Percentiles rank a stretch among this genome's conserved stretches.
Conservation (phyloP, 2,797 vertebrate species). For the Microtus obscurus region DNA sequence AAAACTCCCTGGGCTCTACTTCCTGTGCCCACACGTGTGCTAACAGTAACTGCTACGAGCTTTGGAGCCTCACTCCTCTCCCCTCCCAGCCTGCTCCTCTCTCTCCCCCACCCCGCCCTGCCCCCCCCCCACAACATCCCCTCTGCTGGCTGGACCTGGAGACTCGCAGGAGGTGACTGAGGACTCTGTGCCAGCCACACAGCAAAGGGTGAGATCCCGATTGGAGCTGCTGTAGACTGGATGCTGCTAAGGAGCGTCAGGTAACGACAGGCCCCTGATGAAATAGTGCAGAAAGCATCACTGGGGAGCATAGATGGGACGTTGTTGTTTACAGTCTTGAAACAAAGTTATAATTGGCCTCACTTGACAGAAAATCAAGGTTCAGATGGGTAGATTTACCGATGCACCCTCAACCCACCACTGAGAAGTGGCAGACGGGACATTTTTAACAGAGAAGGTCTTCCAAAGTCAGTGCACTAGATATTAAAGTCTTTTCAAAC, state of each 20-base stretch:
- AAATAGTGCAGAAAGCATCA: background rate
- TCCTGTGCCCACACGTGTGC: conserved; percentile 76
- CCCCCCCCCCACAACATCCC: background rate
- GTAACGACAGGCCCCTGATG: background rate
- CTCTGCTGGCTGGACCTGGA: background rate
- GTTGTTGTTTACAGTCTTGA: conserved; percentile 19
- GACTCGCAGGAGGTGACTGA: background rate
- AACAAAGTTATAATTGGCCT: background rate
- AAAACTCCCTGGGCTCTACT: conserved; percentile 85
- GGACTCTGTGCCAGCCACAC: background rate
- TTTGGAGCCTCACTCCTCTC: background rate
- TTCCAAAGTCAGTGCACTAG: background rate
- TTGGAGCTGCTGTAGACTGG: background rate
- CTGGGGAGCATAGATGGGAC: background rate
- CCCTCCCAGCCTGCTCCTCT: background rate
- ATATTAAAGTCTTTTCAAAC: background rate
- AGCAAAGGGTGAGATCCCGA: background rate
- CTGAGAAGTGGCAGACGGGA: background rate
- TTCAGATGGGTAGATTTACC: background rate
- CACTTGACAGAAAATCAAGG: conserved; percentile 35
- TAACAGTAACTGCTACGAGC: conserved; percentile 69
- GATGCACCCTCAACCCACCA: background rate
- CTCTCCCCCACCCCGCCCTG: background rate
- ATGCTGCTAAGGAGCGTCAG: background rate
- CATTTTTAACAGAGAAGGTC: background rate